Base-by-base conservation (phyloP, 2,797 vertebrate species). In the Bucorvus abyssinicus region DNA sequence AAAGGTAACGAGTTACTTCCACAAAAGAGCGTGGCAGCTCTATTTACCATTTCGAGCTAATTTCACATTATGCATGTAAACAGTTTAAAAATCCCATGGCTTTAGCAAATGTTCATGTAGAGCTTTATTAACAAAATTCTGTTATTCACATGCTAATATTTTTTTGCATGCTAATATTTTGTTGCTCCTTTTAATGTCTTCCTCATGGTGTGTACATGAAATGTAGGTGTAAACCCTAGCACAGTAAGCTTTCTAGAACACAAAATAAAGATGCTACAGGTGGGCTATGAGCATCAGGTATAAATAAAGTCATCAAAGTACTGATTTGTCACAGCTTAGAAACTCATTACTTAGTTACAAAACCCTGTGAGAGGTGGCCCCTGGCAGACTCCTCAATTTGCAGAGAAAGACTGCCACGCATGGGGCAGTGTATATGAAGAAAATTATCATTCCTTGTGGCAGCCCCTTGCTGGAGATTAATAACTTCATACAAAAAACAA, bases 1-100 rank as follows among this genome's bases (percentile, higher is more conserved):
- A 94, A 86, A 55, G 93, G 77, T 59, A 79, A 71, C 86, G 68
- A 90, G 81, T 92, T 88, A 74, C 74, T 85, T 94, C 44, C 59
- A 92, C 75, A 88, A 74, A 36, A 76, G 64, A 89, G n/a, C 20
- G 29, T 13, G 75, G 77, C 93, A 95, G 91, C 74, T 95, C 70
- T 91, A 47, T 75, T 93, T 94, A 82, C 76, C 67, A 63, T 82
- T 90, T 44, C 44, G 34, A 60, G 49, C 45, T 68, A 21, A 53
- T 69, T 94, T 93, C 84, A 84, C 56, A n/a, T 52, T 77, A 49
- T n/a, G 22, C 21, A 4, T 59, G 27, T 65, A 84, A 86, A 90
- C 63, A 87, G 64, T 23, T 76, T 69, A 2, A 87, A 76, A 92
- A 84, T 18, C 78, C 60, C 70, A 45, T 74, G 60, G 42, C 85